Conservation (phyloP, 2,888 invertebrate species). For the Strigamia maritima region DNA sequence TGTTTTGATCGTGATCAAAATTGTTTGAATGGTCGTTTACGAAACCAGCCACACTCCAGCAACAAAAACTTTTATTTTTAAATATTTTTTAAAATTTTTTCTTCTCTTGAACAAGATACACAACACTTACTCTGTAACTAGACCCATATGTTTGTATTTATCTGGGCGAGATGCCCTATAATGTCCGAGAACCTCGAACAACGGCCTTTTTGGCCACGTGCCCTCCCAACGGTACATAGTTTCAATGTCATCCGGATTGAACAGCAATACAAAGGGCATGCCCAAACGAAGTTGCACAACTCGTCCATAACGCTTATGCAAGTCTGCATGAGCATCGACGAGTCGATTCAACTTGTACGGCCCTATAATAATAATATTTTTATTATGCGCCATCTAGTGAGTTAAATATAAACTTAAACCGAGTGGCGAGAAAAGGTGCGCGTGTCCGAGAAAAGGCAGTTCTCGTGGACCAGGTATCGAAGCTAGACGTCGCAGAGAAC, state of each 20-base stretch:
- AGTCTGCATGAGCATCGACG: constrained; percentile 55
- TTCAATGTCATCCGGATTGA: constrained; percentile 57
- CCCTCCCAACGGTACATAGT: constrained; percentile 58
- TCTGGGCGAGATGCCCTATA: constrained; percentile 54
- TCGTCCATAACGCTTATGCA: constrained; percentile 55
- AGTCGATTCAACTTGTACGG: constrained; percentile 51
- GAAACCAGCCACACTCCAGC: background rate
- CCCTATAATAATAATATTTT: constrained; percentile 46
- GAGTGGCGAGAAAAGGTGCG: constrained; percentile 46
- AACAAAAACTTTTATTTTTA: background rate
- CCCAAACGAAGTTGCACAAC: constrained; percentile 55
- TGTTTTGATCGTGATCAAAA: too few relatives aligned
- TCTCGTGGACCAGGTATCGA: constrained; percentile 49
- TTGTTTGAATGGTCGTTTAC: too few relatives aligned
- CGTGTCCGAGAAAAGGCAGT: constrained; percentile 49
- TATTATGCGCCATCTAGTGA: background rate
- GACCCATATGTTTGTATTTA: constrained; percentile 55
- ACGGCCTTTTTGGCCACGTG: constrained; percentile 56
- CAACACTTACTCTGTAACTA: constrained; percentile 57
- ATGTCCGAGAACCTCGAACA: constrained; percentile 57
- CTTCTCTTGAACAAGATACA: background rate
- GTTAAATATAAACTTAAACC: constrained; percentile 42
- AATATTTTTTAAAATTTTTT: background rate
- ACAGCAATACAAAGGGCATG: constrained; percentile 55
- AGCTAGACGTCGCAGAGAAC: background rate